Base-by-base conservation (phyloP, 2,888 invertebrate species). In the Arrhopalites spinosus region DNA sequence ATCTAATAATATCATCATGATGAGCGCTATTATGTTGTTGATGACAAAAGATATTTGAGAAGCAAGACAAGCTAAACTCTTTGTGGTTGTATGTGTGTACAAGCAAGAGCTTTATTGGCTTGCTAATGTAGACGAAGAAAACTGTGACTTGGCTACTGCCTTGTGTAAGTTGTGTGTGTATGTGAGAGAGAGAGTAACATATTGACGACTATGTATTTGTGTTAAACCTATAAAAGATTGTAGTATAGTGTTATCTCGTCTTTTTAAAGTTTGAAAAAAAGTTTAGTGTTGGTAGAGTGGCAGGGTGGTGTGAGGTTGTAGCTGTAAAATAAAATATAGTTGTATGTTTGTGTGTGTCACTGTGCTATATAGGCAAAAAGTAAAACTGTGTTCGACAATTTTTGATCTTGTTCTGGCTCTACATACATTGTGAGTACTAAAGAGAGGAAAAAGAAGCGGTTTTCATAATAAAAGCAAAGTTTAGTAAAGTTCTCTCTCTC, bases 1-100 rank as follows among this genome's bases (percentile, higher is more conserved):
- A 23, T 23, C 3, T n/a, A 17, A 68, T 47, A 47, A 68, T 47
- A 68, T 20, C 43, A 47, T 73, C n/a, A 63, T 61, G 73, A 73
- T 63, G 73, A 73, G 59, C 45, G 15, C 61, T 73, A 73, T 73
- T 73, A 59, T 73, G 73, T 45, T 63, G 61, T 36, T 45, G 73
- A 73, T 63, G 73, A 73, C 73, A 73, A 73, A 63, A 47, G 59
- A 73, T 45, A 20, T 63, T 73, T 63, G 61, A 69, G 69, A 69
- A 69, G 53, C 47, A 53, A 67, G 50, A 47, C 25, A 69, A 20
- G 47, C 15, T 15, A 29, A n/a, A 27, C 47, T 50, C 29, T 23
- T 27, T 69, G 0, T 7, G 15, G 47, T 20, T 68, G 23, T 15
- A 29, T 69, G 1, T 23, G 13, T 5, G 17, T 45, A 23, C 25